A percentile compares a stretch with the other conserved stretches of the same genome.
Evolutionary conservation across 2,888 invertebrate species (phyloP).

Genomic region (Philopedon plagiatum): DNA sequence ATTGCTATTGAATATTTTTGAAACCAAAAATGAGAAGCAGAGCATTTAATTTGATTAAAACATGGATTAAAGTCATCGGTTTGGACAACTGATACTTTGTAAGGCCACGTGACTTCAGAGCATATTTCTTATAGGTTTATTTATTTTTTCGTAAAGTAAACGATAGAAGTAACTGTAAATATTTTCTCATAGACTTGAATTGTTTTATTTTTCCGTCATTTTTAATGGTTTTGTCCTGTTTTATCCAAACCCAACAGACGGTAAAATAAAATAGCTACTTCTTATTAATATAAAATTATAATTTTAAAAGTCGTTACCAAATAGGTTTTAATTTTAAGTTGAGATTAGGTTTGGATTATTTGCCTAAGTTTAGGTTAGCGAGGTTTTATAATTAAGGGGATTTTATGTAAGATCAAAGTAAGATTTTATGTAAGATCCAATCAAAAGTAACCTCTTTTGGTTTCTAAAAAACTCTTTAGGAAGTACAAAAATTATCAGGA

Average conservation of each 20-base stretch:
- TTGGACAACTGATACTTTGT: background rate
- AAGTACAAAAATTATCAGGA: slow-evolving; percentile 20
- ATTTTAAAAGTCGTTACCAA: slow-evolving; percentile 62
- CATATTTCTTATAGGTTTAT: background rate
- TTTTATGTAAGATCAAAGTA: background rate
- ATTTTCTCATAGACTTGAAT: slow-evolving; percentile 23
- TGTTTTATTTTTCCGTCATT: slow-evolving; percentile 22
- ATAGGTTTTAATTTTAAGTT: slow-evolving; percentile 53
- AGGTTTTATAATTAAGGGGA: background rate
- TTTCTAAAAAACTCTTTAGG: background rate
- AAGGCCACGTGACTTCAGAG: slow-evolving; percentile 6
- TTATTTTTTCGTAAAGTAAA: background rate
- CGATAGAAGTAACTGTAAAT: slow-evolving; percentile 20
- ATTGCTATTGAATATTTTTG: background rate
- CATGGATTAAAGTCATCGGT: background rate
- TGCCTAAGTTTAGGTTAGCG: background rate
- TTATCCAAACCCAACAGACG: slow-evolving; percentile 4
- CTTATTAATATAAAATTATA: background rate
- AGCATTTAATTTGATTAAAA: background rate
- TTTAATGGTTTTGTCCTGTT: background rate
- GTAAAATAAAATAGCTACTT: slow-evolving; percentile 10
- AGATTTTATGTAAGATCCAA: too few relatives aligned
- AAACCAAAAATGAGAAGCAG: slow-evolving; percentile 11
- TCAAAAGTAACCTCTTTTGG: background rate
- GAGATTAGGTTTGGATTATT: slow-evolving; percentile 29